Conservation (phyloP, 2,113 vertebrate species). For the Pseudorhombus dupliciocellatus region DNA sequence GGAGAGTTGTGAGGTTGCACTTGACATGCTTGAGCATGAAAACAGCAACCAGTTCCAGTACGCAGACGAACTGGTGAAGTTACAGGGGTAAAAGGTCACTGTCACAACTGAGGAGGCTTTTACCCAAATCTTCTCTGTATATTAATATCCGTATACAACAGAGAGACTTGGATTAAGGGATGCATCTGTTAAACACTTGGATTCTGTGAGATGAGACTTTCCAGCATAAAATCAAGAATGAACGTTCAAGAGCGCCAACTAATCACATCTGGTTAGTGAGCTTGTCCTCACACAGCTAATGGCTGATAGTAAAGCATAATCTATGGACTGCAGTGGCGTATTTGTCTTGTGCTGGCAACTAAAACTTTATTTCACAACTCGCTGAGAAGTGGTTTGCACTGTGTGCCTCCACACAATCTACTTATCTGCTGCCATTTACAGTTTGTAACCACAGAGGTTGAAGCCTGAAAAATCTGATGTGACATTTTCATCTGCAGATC, state of each 20-base stretch:
- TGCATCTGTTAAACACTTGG: neutral
- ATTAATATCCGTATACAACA: neutral
- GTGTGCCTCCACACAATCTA: neutral
- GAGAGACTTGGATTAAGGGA: neutral
- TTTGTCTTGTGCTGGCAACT: neutral
- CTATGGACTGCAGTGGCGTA: neutral
- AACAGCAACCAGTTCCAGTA: conserved; percentile 88
- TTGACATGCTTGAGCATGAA: conserved; percentile 92
- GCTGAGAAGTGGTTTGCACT: neutral
- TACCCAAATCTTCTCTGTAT: neutral
- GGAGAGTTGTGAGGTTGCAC: conserved; percentile 94
- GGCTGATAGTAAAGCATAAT: neutral
- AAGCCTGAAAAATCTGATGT: neutral
- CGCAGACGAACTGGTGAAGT: conserved; percentile 82
- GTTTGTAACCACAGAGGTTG: neutral
- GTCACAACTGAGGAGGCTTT: neutral
- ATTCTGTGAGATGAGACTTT: neutral
- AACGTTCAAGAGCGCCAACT: neutral
- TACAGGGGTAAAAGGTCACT: conserved; percentile 57
- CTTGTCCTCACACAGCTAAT: neutral
- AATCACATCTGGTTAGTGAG: neutral
- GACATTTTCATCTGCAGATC: neutral
- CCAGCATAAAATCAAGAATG: neutral
- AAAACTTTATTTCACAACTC: neutral
- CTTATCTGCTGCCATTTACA: neutral